These are phyloP conservation scores for Agrotis exclamationis DNA, from an alignment of 2,888 invertebrate species.

Conservation along the genomic window DNA sequence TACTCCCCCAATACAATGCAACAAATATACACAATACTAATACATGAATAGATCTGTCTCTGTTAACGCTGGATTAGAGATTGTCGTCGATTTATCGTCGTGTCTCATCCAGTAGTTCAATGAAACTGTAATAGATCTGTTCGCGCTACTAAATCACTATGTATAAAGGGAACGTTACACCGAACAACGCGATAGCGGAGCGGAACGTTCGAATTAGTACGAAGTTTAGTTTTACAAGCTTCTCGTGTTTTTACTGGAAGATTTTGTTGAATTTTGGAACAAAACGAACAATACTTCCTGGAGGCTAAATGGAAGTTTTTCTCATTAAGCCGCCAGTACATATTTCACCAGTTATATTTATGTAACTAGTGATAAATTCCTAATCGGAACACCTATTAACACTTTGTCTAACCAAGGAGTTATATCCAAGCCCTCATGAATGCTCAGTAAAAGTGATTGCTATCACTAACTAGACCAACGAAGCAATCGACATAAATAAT, in stretches of 20 bases:
- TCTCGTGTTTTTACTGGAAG: neutral
- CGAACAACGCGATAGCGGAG: slow-evolving; percentile 2
- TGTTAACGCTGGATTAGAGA: slow-evolving; percentile 40
- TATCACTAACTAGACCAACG: too few species aligned
- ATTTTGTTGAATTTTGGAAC: neutral
- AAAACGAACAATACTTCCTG: too few species aligned
- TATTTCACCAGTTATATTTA: too few species aligned
- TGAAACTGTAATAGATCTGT: slow-evolving; percentile 50
- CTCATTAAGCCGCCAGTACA: too few species aligned
- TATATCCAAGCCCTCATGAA: too few species aligned
- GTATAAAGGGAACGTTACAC: slow-evolving; percentile 16
- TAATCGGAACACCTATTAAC: too few species aligned
- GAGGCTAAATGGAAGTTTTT: too few species aligned
- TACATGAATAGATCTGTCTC: slow-evolving; percentile 13
- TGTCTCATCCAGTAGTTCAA: slow-evolving; percentile 51
- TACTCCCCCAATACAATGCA: neutral
- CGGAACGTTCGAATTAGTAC: neutral
- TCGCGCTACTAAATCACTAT: slow-evolving; percentile 41
- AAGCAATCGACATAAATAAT: neutral
- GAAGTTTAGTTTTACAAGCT: neutral
- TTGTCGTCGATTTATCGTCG: slow-evolving; percentile 47
- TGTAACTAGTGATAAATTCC: too few species aligned
- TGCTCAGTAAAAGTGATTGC: too few species aligned
- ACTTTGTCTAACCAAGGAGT: too few species aligned
- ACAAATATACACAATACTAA: slow-evolving; percentile 28